phyloP scores from a whole-genome alignment of 2,113 vertebrate species.

The Ploceus nigricollis region DNA sequence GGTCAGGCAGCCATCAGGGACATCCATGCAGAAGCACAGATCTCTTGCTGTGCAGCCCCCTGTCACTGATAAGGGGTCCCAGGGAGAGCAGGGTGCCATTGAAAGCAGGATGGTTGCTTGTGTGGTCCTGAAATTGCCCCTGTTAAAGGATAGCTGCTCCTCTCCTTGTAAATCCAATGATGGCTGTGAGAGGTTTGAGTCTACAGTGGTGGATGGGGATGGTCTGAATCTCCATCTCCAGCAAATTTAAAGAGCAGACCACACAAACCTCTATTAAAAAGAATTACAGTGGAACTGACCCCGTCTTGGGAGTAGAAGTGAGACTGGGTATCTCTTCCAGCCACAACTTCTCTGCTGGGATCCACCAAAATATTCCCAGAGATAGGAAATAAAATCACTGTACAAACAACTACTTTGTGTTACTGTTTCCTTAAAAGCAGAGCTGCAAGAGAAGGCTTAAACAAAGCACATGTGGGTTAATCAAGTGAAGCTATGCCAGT shows the following conservation, averaged over 20 bases:
- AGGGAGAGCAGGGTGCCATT: neutral
- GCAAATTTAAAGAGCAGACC: neutral
- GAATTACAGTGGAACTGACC: neutral
- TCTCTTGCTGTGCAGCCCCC: accelerated
- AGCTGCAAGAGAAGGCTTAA: slow-evolving; percentile 30
- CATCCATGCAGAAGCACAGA: accelerated
- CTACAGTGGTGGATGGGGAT: neutral
- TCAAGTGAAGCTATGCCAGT: slow-evolving; percentile 38
- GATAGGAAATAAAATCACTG: neutral
- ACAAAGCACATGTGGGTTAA: slow-evolving; percentile 53
- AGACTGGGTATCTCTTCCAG: neutral
- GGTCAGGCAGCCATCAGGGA: accelerated
- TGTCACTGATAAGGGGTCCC: accelerated
- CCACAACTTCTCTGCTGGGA: neutral
- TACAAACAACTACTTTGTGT: neutral
- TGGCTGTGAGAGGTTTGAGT: neutral
- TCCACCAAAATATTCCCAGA: neutral
- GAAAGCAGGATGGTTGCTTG: neutral
- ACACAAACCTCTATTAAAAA: neutral
- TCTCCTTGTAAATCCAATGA: neutral
- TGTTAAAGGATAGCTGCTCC: neutral
- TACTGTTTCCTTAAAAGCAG: slow-evolving; percentile 34
- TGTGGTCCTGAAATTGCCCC: neutral
- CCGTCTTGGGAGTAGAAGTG: neutral
- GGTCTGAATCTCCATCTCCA: neutral